Evolutionary conservation across 2,888 invertebrate species (phyloP).

Genomic region (Drosophila buzzatii): DNA sequence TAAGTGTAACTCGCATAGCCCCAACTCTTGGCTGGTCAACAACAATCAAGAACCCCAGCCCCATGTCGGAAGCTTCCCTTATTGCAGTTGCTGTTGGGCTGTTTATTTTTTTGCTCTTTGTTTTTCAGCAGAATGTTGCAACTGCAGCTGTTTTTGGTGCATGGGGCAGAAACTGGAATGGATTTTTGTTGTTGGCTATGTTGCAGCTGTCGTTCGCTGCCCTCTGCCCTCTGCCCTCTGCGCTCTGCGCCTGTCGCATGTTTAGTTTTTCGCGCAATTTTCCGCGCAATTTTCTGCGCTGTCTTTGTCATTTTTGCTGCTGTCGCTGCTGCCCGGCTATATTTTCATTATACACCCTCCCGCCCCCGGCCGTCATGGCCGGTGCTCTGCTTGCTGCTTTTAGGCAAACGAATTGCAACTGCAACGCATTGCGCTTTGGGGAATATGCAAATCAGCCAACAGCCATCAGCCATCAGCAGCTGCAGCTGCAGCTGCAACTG

Average conservation of each 20-base stretch:
- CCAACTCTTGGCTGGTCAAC: neutral
- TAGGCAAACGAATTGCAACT: slow-evolving; percentile 75
- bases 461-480: slow-evolving; percentile 29
- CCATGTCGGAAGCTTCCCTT: slow-evolving; percentile 31
- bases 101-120: slow-evolving; percentile 10
- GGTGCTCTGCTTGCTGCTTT: slow-evolving; percentile 62
- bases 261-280: slow-evolving; percentile 82
- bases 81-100: slow-evolving; percentile 59
- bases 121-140: slow-evolving; percentile 33
- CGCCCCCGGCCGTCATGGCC: neutral
- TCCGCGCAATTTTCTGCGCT: slow-evolving; percentile 81
- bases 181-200: slow-evolving; percentile 65
- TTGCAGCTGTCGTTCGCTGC: slow-evolving; percentile 63
- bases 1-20: neutral
- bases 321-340: slow-evolving; percentile 32
- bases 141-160: slow-evolving; percentile 69
- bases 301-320: slow-evolving; percentile 68
- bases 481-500: slow-evolving; percentile 44
- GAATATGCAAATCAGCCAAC: slow-evolving; percentile 79
- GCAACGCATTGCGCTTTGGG: slow-evolving; percentile 71
- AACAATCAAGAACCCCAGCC: slow-evolving; percentile 19
- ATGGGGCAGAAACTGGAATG: slow-evolving; percentile 58
- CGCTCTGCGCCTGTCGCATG: slow-evolving; percentile 46
- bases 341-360: slow-evolving; percentile 58
- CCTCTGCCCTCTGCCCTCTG: slow-evolving; percentile 19